A percentile compares a stretch with the other conserved stretches of the same genome.
Evolutionary conservation across 1,140 invertebrate genomes (phyloP).

Genomic region (Plectrocnemia conspersa): DNA sequence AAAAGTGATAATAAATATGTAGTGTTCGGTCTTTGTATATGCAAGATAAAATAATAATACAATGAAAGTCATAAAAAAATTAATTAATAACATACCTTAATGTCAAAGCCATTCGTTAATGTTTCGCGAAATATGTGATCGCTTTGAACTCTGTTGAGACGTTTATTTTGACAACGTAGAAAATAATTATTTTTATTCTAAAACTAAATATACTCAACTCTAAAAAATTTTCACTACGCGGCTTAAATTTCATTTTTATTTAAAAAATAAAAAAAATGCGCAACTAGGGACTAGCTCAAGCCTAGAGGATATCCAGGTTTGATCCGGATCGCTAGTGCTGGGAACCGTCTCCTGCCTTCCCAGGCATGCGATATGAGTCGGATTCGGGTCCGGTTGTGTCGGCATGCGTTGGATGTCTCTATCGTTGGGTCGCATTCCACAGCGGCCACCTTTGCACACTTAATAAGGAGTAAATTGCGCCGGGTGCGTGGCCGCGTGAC

Average conservation of each 20-base stretch:
- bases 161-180: no score
- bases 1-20: no score
- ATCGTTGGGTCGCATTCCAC: constrained; percentile 4
- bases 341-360: neutral
- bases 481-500: neutral
- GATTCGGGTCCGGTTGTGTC: neutral
- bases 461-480: constrained; percentile 21
- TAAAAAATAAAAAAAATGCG: constrained; percentile 4
- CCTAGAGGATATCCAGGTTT: neutral
- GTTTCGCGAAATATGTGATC: no score
- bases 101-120: no score
- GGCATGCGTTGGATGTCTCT: constrained; percentile 10
- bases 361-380: neutral
- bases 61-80: no score
- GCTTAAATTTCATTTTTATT: neutral
- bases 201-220: no score
- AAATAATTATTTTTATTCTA: no score
- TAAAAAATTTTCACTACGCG: no score
- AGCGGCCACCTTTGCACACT: constrained; percentile 7
- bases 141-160: no score
- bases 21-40: no score
- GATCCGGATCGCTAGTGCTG: neutral
- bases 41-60: no score
- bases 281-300: neutral
- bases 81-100: no score